Evolutionary conservation across 2,113 vertebrate species (phyloP), one percentile per base, ranked within the genome.

Genomic region (Petrocephalus zakoni): DNA sequence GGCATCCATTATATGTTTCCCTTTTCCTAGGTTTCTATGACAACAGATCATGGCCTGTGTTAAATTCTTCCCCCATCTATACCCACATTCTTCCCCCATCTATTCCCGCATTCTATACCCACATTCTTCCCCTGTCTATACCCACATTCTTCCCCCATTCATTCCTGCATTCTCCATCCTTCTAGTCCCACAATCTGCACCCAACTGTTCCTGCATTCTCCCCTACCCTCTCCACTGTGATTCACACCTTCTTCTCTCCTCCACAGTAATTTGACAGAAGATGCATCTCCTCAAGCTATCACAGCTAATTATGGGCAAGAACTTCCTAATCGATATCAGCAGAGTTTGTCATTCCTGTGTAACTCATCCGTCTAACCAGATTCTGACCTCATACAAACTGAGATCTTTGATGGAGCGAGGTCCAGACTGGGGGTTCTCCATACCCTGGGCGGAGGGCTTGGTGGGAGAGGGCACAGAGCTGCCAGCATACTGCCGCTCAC

Each of bases 311-410:
- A 0, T 21, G 22, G n/a, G 56, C 3, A 51, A 2, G 64, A 1
- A 42, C 3, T 68, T n/a, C n/a, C 15, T 46, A 86, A 86, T 15
- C 4, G 42, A 87, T 64, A 87, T 1, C 22, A 17, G 64, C 4
- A 75, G 29, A 34, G 34, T 17, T 75, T 75, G 68, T 47, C 46
- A 68, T 29, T 37, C 56, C 56, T 83, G 75, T 11, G 42, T 61
- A 34, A 49, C 17, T 55, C 72, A 5, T 42, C 15, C 34, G 5
- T 78, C 72, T 78, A 78, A 78, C 72, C 34, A 78, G 51, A 15
- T 34, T 88, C 46, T 89, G 55, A 95, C 95, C 94, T 96, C 95
- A 91, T 94, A 96, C 34, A 96, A 91, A 52, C 88, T 95, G 52
- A 95, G 61, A 1, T 89, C 75, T 0, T 6, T 83, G 29, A 0